phyloP scores from a whole-genome alignment of 2,888 invertebrate species.

The Ophioninae sp. region DNA sequence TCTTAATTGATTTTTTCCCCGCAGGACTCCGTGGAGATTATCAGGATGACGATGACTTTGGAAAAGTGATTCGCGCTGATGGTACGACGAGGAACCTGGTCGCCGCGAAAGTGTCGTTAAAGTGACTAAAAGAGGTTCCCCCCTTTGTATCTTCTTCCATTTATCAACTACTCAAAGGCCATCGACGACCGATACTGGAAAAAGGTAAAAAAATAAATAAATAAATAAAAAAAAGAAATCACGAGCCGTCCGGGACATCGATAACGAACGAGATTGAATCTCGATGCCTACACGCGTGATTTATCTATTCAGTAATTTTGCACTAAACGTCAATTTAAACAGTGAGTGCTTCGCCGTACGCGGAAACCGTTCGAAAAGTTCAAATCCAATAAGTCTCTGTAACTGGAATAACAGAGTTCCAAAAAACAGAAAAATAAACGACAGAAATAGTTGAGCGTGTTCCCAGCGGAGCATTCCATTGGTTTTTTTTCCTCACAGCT shows the following conservation, averaged over 20 bases:
- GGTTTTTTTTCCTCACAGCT: neutral
- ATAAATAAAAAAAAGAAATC: neutral
- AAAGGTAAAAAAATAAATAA: neutral
- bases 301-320: constrained; percentile 4
- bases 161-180: constrained; percentile 21
- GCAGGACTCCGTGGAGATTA: neutral
- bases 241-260: constrained; percentile 11
- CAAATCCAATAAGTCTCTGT: neutral
- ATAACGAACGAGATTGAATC: constrained; percentile 8
- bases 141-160: constrained; percentile 9
- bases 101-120: constrained; percentile 12
- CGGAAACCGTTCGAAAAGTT: neutral
- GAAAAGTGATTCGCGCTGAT: constrained; percentile 11
- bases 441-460: neutral
- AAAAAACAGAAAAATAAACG: neutral
- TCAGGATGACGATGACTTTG: constrained; percentile 9
- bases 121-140: constrained; percentile 14
- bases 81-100: constrained; percentile 24
- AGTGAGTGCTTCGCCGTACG: constrained; percentile 3
- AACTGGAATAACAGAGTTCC: neutral
- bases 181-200: constrained; percentile 16
- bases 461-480: neutral
- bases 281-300: neutral
- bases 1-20: neutral
- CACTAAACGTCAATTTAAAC: constrained; percentile 18